phyloP scores from a whole-genome alignment of 53 echinoderm and acorn worm species.

The Stichopus horrens region DNA sequence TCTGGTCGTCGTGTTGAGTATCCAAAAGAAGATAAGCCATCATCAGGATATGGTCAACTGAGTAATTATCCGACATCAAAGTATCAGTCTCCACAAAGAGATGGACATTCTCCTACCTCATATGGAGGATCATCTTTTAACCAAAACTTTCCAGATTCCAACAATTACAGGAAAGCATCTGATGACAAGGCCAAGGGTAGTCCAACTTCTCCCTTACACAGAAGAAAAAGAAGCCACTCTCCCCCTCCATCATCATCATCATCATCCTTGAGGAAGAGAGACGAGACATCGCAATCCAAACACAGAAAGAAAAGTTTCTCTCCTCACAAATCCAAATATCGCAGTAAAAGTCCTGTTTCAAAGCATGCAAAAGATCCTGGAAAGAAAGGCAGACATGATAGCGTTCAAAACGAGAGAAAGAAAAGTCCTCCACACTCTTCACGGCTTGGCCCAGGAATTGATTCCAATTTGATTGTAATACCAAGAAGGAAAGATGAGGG shows the following conservation, averaged over 20 bases:
- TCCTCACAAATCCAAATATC: constrained; percentile 25
- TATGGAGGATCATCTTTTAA: neutral
- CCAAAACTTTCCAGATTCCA: constrained; percentile 5
- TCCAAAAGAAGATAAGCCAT: constrained; percentile 29
- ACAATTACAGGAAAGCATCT: neutral
- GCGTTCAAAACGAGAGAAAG: constrained; percentile 19
- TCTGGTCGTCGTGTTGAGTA: constrained; percentile 3
- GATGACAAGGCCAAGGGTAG: constrained; percentile 3
- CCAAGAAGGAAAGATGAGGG: constrained; percentile 94
- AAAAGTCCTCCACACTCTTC: constrained; percentile 32
- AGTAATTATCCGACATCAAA: neutral
- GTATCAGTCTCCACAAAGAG: constrained; percentile 8
- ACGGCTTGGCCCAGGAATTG: constrained; percentile 56
- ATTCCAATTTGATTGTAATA: constrained; percentile 72
- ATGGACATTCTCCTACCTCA: neutral
- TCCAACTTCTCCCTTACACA: neutral
- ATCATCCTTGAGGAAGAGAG: neutral
- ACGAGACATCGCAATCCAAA: constrained; percentile 1
- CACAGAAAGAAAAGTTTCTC: constrained; percentile 39
- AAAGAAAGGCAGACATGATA: constrained; percentile 7
- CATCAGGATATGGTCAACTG: constrained; percentile 3
- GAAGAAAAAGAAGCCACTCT: constrained; percentile 6
- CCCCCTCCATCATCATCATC: neutral
- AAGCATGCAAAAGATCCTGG: constrained; percentile 12
- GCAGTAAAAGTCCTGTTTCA: constrained; percentile 22